Evolutionary conservation across 1,140 invertebrate species (phyloP).

Genomic region (Galleria mellonella): DNA sequence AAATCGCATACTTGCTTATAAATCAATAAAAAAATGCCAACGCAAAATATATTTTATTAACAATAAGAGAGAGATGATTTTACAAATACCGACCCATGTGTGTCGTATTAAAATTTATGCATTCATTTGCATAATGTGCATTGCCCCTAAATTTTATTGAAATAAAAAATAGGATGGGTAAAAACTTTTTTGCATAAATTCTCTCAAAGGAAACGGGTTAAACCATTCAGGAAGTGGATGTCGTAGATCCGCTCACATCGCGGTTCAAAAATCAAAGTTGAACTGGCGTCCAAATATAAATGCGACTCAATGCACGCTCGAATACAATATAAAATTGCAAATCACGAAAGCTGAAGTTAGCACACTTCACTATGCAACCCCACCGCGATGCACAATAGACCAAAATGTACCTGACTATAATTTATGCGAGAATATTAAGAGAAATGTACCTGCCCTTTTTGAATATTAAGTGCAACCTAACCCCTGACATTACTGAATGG

Average conservation of each 20-base stretch:
- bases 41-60: conserved; percentile 5
- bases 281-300: conserved; percentile 12
- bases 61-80: not conserved
- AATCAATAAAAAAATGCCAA: conserved; percentile 40
- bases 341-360: conserved; percentile 20
- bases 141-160: conserved; percentile 73
- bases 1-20: conserved; percentile 62
- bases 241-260: conserved; percentile 48
- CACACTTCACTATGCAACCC: conserved; percentile 34
- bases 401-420: conserved; percentile 75
- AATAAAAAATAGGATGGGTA: conserved; percentile 76
- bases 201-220: conserved; percentile 72
- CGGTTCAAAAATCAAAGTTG: conserved; percentile 41
- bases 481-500: conserved; percentile 71
- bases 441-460: conserved; percentile 75
- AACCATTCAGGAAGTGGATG: conserved; percentile 67
- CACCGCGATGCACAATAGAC: conserved; percentile 57
- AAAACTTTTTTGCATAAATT: conserved; percentile 75
- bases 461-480: conserved; percentile 75
- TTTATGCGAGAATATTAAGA: conserved; percentile 75
- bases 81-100: conserved; percentile 3
- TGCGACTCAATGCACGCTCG: conserved; percentile 9
- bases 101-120: conserved; percentile 69
- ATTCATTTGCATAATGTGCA: conserved; percentile 75
- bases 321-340: conserved; percentile 29